Evolutionary conservation across 2,888 invertebrate genomes (phyloP), one percentile per base, ranked within the genome.

Genomic region (Anorthoa munda): DNA sequence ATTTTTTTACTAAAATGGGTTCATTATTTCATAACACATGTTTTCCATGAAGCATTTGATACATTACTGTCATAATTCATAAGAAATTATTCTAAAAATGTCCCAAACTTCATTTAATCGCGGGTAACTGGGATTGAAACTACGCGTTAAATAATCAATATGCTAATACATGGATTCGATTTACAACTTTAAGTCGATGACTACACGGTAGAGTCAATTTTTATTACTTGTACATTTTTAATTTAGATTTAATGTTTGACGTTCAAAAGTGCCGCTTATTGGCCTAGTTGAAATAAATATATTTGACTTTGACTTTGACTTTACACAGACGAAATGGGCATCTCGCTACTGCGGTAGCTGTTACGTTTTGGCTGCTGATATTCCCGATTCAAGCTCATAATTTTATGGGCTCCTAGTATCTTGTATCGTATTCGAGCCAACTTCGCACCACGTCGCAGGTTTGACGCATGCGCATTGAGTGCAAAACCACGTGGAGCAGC

Each of bases 371-470:
- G 13, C 26, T 26, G 0, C 31, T 59, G n/a, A 59, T 50, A 39
- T 66, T 58, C 4, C 0, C 15, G 21, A 56, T 59, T n/a, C 11
- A 21, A 76, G 18, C 61, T 71, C 48, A 46, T 46, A 11, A 2
- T 21, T 66, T 67, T 66, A 81, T 88, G 82, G 13, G 58, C 0
- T 79, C 83, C 82, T 88, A 60, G 87, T 88, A 83, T n/a, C 23
- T 18, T 56, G 61, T 26, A 68, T 71, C 79, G 79, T 78, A 50
- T 77, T 68, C 17, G n/a, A 51, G 50, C 50, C 23, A 48, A 58
- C 31, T 68, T 67, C 17, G 48, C 48, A 39, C n/a, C 4, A 23
- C 39, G 53, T 23, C 59, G n/a, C 46, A 12, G 2, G 15, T 13
- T 75, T 48, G 18, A 65, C 56, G 82, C 72, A 65, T 2, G 77